Percentiles rank a stretch among this genome's conserved stretches.
Evolutionary conservation across 1,140 invertebrate genomes (phyloP).

Genomic region (Pseudomyrmex gracilis): DNA sequence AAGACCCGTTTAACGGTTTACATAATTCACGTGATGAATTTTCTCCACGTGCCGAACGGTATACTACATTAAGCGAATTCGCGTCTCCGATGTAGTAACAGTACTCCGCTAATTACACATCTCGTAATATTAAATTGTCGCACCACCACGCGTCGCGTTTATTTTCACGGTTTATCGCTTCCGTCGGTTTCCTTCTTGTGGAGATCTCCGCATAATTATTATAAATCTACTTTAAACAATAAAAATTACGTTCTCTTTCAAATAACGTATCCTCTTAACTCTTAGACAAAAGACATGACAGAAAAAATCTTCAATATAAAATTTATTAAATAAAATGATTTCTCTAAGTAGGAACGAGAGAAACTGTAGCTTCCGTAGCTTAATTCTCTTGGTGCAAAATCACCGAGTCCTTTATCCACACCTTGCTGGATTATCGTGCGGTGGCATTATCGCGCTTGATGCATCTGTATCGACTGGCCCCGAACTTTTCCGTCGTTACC

Average conservation of each 20-base stretch:
- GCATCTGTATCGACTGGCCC: slow-evolving; percentile 23
- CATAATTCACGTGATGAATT: slow-evolving; percentile 50
- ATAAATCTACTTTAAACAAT: too few species aligned
- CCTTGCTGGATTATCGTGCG: slow-evolving; percentile 33
- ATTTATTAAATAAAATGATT: neutral
- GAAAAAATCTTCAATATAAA: too few species aligned
- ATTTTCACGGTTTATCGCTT: slow-evolving; percentile 6
- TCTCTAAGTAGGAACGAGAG: neutral
- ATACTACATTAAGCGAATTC: slow-evolving; percentile 47
- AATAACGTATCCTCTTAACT: too few species aligned
- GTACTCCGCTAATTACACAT: slow-evolving; percentile 48
- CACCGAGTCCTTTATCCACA: neutral
- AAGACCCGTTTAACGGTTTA: slow-evolving; percentile 52
- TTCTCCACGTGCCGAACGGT: slow-evolving; percentile 36
- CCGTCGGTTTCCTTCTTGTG: too few species aligned
- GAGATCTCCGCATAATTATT: too few species aligned
- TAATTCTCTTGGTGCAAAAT: too few species aligned
- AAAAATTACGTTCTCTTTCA: too few species aligned
- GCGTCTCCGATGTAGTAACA: slow-evolving; percentile 36
- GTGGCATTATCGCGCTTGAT: slow-evolving; percentile 31
- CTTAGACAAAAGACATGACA: too few species aligned
- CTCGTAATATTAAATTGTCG: slow-evolving; percentile 41
- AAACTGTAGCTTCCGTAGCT: neutral
- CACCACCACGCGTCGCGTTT: neutral
- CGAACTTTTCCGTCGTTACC: slow-evolving; percentile 13